phyloP scores from a whole-genome alignment of 2,888 invertebrate genomes.

The Thyatira batis region DNA sequence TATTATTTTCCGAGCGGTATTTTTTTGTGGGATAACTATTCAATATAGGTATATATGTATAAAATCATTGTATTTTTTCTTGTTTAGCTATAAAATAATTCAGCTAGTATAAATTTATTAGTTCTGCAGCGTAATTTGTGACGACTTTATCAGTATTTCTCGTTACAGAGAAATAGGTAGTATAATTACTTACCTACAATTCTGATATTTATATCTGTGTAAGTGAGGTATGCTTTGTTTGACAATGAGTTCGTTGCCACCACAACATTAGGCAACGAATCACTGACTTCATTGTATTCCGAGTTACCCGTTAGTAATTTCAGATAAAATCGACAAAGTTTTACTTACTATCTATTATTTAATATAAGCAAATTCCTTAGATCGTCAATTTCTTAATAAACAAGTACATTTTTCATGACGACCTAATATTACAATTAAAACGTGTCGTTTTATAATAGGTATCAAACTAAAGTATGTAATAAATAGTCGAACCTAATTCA shows the following conservation, averaged over 20 bases:
- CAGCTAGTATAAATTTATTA: too few species aligned
- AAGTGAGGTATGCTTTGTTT: neutral
- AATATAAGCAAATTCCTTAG: too few species aligned
- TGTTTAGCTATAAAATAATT: too few species aligned
- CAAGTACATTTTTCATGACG: neutral
- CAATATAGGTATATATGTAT: too few species aligned
- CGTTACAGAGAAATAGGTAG: neutral
- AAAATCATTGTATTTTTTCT: too few species aligned
- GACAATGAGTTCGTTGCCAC: too few species aligned
- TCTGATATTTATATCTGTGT: neutral
- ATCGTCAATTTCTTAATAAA: too few species aligned
- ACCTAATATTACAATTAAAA: neutral
- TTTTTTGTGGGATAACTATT: too few species aligned
- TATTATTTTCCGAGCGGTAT: too few species aligned
- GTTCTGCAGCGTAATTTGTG: neutral
- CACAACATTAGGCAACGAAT: neutral
- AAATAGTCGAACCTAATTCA: neutral
- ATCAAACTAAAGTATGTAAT: neutral
- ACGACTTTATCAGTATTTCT: neutral
- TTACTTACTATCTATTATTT: too few species aligned
- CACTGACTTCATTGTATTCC: too few species aligned
- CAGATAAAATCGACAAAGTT: neutral
- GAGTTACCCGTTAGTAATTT: too few species aligned
- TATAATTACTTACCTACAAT: neutral
- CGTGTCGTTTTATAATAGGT: conserved; percentile 10